These are phyloP conservation scores for Choloepus didactylus DNA, from an alignment of 2,797 vertebrate species.

Conservation along the genomic window DNA sequence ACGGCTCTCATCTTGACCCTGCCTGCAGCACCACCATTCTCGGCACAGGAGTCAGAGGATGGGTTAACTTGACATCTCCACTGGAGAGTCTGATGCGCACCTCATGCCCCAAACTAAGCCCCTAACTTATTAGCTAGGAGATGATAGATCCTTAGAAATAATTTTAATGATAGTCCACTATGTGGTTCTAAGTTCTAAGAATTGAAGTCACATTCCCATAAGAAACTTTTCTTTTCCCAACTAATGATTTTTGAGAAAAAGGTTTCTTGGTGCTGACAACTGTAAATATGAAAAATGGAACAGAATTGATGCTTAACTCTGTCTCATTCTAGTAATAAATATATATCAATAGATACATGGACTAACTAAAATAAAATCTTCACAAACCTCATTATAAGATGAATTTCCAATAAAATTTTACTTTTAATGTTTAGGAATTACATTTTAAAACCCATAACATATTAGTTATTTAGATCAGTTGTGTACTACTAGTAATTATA, in stretches of 20 bases:
- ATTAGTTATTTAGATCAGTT: slow-evolving; percentile 25
- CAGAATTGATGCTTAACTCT: not conserved
- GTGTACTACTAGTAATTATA: not conserved
- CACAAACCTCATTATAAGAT: slow-evolving; percentile 10
- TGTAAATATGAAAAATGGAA: not conserved
- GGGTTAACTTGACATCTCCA: not conserved
- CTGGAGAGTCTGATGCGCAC: not conserved
- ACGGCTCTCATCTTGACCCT: not conserved
- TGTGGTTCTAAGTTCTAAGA: slow-evolving; percentile 41
- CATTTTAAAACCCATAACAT: not conserved
- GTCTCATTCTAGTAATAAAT: slow-evolving; percentile 39
- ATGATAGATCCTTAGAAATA: not conserved
- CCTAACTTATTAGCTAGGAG: not conserved
- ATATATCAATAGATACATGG: not conserved
- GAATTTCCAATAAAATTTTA: slow-evolving; percentile 7
- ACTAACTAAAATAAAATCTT: slow-evolving; percentile 12
- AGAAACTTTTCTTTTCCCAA: not conserved
- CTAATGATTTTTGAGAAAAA: slow-evolving; percentile 33
- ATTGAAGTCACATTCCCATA: not conserved
- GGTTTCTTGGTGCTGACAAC: slow-evolving; percentile 11
- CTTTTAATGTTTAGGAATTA: slow-evolving; percentile 1
- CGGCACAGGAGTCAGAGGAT: not conserved
- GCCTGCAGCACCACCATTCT: not conserved
- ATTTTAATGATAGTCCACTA: not conserved
- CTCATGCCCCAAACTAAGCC: not conserved